Percentiles rank a stretch among this genome's conserved stretches.
phyloP scores from a whole-genome alignment of 1,140 invertebrate genomes.

The Bombus confusus region DNA sequence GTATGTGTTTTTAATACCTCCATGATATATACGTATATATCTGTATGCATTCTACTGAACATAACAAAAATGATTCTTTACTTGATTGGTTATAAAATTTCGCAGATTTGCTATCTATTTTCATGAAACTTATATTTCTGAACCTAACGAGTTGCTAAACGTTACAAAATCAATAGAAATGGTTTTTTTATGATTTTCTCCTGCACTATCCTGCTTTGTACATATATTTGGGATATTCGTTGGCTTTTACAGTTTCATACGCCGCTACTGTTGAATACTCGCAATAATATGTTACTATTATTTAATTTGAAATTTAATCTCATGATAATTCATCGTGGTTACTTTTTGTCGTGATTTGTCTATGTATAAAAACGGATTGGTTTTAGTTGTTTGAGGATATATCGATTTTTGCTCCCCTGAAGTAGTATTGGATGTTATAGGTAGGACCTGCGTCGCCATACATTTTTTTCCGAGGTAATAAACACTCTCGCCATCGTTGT shows the following conservation, averaged over 20 bases:
- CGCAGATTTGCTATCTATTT: neutral
- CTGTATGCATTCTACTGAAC: neutral
- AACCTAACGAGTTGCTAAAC: too few relatives aligned
- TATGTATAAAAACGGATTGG: neutral
- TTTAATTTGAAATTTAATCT: neutral
- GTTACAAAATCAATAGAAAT: too few relatives aligned
- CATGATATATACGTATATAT: too few relatives aligned
- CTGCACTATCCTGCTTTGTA: too few relatives aligned
- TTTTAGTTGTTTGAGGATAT: neutral
- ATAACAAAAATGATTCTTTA: neutral
- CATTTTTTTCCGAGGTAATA: conserved; percentile 14
- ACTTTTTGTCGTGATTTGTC: neutral
- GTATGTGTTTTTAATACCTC: too few relatives aligned
- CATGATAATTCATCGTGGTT: neutral
- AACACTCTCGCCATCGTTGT: conserved; percentile 7
- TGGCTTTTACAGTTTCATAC: too few relatives aligned
- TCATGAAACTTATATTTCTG: neutral
- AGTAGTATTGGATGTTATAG: neutral
- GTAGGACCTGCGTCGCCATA: neutral
- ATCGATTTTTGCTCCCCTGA: neutral
- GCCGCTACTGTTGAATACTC: too few relatives aligned
- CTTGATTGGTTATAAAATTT: neutral
- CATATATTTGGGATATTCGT: too few relatives aligned
- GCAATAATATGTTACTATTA: neutral
- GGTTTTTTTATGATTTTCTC: too few relatives aligned